Percentiles rank a stretch among this genome's conserved stretches.
phyloP scores from a whole-genome alignment of 2,888 invertebrate genomes.

The Masnerella sp. region DNA sequence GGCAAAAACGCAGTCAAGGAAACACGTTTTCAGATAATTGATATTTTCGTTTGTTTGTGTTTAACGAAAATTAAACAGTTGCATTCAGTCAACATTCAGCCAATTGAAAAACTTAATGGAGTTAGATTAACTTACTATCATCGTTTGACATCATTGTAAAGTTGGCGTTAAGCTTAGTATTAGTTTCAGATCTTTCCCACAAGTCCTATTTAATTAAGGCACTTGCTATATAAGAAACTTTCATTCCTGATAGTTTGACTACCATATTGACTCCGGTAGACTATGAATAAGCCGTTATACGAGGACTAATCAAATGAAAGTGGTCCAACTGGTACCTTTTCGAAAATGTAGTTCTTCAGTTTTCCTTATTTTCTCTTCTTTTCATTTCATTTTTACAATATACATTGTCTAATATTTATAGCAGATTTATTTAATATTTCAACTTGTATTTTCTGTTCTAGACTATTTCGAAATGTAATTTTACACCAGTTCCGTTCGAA shows the following conservation, averaged over 20 bases:
- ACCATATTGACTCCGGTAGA: slow-evolving; percentile 8
- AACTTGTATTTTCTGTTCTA: no score
- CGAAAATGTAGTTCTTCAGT: background rate
- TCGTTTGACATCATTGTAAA: slow-evolving; percentile 21
- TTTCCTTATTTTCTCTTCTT: no score
- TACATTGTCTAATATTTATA: no score
- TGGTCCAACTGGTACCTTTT: no score
- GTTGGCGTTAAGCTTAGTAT: slow-evolving; percentile 29
- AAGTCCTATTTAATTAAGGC: slow-evolving; percentile 40
- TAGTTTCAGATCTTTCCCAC: slow-evolving; percentile 31
- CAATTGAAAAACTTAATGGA: slow-evolving; percentile 22
- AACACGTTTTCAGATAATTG: slow-evolving; percentile 3
- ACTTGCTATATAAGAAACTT: slow-evolving; percentile 29
- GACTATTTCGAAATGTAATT: no score
- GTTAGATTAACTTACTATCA: slow-evolving; percentile 45
- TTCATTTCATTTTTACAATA: no score
- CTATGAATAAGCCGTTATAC: background rate
- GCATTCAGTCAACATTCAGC: background rate
- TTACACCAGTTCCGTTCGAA: no score
- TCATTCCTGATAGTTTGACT: slow-evolving; percentile 17
- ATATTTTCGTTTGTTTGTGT: background rate
- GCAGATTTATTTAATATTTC: no score
- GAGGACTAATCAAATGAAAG: background rate
- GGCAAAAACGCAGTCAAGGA: slow-evolving; percentile 14
- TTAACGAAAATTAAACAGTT: background rate